Base-by-base conservation (phyloP, 2,888 invertebrate species). In the Callyntrura guangdongensis region DNA sequence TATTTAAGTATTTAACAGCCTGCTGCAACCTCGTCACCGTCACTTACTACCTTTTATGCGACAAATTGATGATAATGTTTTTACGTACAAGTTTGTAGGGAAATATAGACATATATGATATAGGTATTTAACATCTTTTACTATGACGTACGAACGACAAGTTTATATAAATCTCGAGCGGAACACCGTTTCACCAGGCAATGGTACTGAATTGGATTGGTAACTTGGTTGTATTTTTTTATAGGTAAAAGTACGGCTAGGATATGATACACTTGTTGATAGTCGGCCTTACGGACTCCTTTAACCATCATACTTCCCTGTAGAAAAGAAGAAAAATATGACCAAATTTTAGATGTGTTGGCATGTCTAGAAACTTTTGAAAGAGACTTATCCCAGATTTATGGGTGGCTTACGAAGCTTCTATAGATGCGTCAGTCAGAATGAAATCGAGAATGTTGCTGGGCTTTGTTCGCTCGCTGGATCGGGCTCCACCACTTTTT, bases 381-480 rank as follows among this genome's bases (percentile, higher is more conserved):
- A 36, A 27, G 12, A 64, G n/a, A n/a, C n/a, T 74, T 11, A 25
- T 45, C 11, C n/a, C 49, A 49, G 27, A n/a, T 20, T 47, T 74
- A 4, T n/a, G 12, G 94, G 12, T n/a, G 12, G 94, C 95, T 94
- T 94, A 95, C 95, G 95, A 95, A 49, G 95, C 95, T 94, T 95
- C 95, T 47, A 95, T 94, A 67, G 94, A 94, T 47, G 94, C 94
- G 86, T 95, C 95, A 86, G 94, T 94, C 20, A 95, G 93, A 61
- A 95, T 94, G 77, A 95, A 94, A 91, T 95, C 95, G 91, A 95
- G 95, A 93, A 95, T 94, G 81, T 94, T 94, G 86, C 94, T 91
- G 14, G 95, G 92, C 88, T 95, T 89, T n/a, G 74, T 90, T 61
- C 91, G 87, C 8, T 91, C 86, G 12, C 45, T 47, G 53, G 86